Evolutionary conservation across 2,113 vertebrate species (phyloP).

Genomic region (Psephotus haematonotus): DNA sequence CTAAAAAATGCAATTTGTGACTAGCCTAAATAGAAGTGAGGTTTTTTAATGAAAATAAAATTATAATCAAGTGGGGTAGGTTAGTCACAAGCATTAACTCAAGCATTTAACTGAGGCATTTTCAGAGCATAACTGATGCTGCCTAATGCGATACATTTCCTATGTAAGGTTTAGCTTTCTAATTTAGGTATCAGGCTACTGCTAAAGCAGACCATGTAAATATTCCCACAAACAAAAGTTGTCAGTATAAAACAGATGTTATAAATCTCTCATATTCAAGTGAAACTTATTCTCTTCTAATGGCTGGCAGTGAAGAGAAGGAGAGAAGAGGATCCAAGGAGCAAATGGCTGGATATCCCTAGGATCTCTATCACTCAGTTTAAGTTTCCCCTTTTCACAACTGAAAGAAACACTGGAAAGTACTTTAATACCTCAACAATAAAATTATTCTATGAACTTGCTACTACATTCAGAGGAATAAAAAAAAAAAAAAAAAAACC

Average conservation of each 20-base stretch:
- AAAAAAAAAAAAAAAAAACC: background rate
- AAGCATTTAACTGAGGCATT: background rate
- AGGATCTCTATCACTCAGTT: background rate
- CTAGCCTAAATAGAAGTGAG: background rate
- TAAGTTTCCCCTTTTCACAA: background rate
- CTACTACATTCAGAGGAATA: background rate
- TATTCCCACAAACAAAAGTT: background rate
- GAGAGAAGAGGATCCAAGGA: background rate
- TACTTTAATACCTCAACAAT: background rate
- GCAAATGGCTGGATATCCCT: background rate
- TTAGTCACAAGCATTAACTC: background rate
- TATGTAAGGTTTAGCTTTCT: background rate
- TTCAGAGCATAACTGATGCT: background rate
- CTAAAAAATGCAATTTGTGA: background rate
- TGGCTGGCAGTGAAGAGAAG: background rate
- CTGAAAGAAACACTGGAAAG: background rate
- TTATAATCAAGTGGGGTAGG: background rate
- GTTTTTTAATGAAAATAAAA: background rate
- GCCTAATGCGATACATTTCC: background rate
- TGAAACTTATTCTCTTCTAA: background rate
- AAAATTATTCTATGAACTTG: background rate
- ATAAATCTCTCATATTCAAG: background rate
- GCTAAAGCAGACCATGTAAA: background rate
- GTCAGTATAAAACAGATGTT: background rate
- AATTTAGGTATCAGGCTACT: background rate